A percentile compares a stretch with the other conserved stretches of the same genome.
Evolutionary conservation across 2,888 invertebrate genomes (phyloP).

Genomic region (Lapara coniferarum): DNA sequence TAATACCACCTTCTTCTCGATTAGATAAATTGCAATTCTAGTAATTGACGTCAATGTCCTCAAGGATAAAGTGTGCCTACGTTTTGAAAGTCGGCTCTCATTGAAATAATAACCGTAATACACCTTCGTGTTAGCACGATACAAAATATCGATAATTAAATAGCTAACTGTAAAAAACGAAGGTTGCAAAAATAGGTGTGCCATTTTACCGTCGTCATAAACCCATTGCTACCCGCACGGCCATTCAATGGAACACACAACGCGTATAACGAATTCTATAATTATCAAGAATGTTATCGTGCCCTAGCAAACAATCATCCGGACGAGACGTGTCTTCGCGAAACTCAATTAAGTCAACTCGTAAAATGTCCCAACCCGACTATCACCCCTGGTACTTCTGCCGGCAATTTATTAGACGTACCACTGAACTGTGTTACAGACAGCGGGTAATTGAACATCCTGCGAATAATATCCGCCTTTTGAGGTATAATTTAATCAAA

Average conservation of each 20-base stretch:
- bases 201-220: conserved; percentile 55
- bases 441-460: conserved; percentile 35
- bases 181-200: conserved; percentile 49
- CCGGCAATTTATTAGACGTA: conserved; percentile 56
- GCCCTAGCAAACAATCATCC: conserved; percentile 38
- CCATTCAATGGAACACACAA: neutral
- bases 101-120: neutral
- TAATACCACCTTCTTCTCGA: conserved; percentile 4
- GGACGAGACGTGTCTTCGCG: conserved; percentile 41
- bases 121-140: conserved; percentile 44
- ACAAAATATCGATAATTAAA: conserved; percentile 52
- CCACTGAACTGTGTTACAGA: conserved; percentile 47
- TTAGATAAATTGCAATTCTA: neutral
- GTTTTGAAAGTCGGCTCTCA: neutral
- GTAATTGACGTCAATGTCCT: neutral
- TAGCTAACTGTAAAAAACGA: conserved; percentile 48
- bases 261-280: conserved; percentile 7
- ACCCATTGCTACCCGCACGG: conserved; percentile 29
- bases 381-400: conserved; percentile 42
- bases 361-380: conserved; percentile 49
- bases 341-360: conserved; percentile 60
- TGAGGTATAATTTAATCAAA: conserved; percentile 20
- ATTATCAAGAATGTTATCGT: conserved; percentile 31
- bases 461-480: conserved; percentile 33
- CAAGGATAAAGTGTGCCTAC: neutral